These are phyloP conservation scores for Orientallactaga sibirica DNA, from an alignment of 2,797 vertebrate species.

Conservation along the genomic window DNA sequence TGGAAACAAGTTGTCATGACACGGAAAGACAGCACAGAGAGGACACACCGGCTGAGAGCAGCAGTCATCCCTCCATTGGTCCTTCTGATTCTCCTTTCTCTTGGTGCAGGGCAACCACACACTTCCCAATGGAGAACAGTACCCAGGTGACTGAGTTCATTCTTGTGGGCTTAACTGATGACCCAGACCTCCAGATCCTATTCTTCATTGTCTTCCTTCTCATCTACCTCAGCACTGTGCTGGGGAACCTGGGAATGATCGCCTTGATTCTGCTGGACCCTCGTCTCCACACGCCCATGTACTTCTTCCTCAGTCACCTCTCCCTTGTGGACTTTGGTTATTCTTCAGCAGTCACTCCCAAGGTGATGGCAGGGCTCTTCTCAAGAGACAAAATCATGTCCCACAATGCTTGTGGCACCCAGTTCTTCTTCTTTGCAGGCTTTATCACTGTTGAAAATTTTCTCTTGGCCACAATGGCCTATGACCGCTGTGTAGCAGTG, in stretches of 20 bases:
- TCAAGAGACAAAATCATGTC: constrained; percentile 26
- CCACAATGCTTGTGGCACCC: constrained; percentile 8
- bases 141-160: constrained; percentile 38
- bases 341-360: constrained; percentile 69
- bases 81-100: not conserved
- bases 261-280: not conserved
- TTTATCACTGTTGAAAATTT: constrained; percentile 64
- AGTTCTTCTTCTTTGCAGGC: constrained; percentile 67
- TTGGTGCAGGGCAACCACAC: not conserved
- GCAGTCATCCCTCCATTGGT: not conserved
- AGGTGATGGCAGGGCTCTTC: constrained; percentile 59
- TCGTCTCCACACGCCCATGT: constrained; percentile 60
- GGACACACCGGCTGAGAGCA: not conserved
- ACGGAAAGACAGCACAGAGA: not conserved
- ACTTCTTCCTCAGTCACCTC: constrained; percentile 67
- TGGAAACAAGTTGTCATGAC: not conserved
- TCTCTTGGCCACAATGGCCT: constrained; percentile 57
- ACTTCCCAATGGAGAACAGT: constrained; percentile 17
- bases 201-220: constrained; percentile 42
- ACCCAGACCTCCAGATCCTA: not conserved
- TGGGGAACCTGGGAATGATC: constrained; percentile 59
- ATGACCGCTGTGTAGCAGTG: constrained; percentile 12
- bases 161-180: not conserved
- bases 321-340: constrained; percentile 71
- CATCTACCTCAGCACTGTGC: constrained; percentile 21